phyloP scores from a whole-genome alignment of 2,888 invertebrate genomes.

The Julus scandinavius region DNA sequence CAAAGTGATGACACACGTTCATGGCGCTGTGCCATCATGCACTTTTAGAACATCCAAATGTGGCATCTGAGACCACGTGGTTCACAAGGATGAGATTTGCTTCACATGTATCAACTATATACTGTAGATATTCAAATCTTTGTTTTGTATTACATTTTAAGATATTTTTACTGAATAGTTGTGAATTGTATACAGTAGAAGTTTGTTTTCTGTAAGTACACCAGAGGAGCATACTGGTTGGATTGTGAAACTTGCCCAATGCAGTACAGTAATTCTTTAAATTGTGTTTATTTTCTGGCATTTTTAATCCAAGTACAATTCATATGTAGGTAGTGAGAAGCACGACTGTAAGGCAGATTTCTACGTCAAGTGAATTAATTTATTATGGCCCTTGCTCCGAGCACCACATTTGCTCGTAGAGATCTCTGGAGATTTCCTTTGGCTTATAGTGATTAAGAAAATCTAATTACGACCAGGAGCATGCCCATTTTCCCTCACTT shows the following conservation, averaged over 20 bases:
- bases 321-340: no score
- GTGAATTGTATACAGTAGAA: not conserved
- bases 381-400: not conserved
- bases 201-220: no score
- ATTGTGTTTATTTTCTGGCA: not conserved
- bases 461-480: slow-evolving; percentile 49
- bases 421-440: slow-evolving; percentile 42
- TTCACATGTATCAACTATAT: no score
- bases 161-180: not conserved
- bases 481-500: slow-evolving; percentile 45
- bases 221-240: no score
- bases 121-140: no score
- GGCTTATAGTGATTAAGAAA: slow-evolving; percentile 37
- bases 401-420: not conserved
- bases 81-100: no score
- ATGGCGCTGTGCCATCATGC: no score
- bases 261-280: not conserved
- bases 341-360: not conserved
- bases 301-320: not conserved
- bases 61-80: no score
- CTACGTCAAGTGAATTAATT: slow-evolving; percentile 25
- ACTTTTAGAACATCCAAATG: no score
- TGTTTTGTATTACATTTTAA: no score
- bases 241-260: no score
- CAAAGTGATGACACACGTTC: no score